Conservation (phyloP, 2,113 vertebrate species). For the Brachyistius frenatus region DNA sequence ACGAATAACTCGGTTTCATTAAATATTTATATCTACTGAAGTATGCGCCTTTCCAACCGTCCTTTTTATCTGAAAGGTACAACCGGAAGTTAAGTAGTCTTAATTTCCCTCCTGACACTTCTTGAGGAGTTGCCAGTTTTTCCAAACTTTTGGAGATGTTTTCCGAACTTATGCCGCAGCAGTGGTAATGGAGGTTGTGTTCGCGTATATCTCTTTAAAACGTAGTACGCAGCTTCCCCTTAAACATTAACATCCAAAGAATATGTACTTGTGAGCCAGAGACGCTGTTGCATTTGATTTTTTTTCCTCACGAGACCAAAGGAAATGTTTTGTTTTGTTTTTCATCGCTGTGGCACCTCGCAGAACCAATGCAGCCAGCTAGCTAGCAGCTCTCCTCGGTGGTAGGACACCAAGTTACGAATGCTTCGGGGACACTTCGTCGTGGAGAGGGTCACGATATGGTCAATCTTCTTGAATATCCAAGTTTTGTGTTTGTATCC, state of each 20-base stretch:
- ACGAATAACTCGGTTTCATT: no score
- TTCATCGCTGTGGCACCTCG: background rate
- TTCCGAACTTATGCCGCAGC: background rate
- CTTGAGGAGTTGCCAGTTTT: conserved; percentile 13
- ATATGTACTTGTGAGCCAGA: background rate
- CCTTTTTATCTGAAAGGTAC: conserved; percentile 32
- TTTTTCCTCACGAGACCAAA: background rate
- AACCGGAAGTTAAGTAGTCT: background rate
- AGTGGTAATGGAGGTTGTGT: background rate
- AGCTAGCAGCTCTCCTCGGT: conserved; percentile 61
- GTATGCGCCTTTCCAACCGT: no score
- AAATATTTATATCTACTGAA: no score
- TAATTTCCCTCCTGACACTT: rapidly evolving
- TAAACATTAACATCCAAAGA: background rate
- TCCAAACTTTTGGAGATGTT: conserved; percentile 62
- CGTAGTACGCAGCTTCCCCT: background rate
- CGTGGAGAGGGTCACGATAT: conserved; percentile 41
- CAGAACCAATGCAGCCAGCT: conserved; percentile 39
- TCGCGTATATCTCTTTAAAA: background rate
- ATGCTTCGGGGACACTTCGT: conserved; percentile 63
- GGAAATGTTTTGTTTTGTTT: conserved; percentile 18
- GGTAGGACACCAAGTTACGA: conserved; percentile 42
- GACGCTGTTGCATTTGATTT: background rate
- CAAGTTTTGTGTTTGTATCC: conserved; percentile 34
- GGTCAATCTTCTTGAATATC: conserved; percentile 51